Evolutionary conservation across 2,113 vertebrate genomes (phyloP).

Genomic region (Sebastes fasciatus): DNA sequence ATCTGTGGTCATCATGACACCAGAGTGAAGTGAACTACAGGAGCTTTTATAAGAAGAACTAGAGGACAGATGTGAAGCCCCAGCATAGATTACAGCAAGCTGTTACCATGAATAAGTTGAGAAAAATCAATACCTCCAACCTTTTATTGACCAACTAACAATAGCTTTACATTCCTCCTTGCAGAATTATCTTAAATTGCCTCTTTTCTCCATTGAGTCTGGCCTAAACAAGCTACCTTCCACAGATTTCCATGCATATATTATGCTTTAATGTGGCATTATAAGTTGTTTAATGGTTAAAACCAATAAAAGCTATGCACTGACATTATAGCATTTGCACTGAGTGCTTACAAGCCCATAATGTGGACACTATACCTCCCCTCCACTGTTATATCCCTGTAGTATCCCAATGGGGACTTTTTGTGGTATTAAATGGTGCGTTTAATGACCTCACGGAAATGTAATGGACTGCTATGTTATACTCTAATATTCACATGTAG

Average conservation of each 20-base stretch:
- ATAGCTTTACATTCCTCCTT: conserved; percentile 30
- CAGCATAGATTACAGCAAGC: too few relatives aligned
- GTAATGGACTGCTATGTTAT: conserved; percentile 7
- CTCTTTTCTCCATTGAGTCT: neutral
- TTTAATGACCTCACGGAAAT: conserved; percentile 55
- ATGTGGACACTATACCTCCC: conserved; percentile 17
- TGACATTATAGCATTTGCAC: conserved; percentile 28
- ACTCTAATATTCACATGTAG: neutral
- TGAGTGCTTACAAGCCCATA: conserved; percentile 44
- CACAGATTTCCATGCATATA: neutral
- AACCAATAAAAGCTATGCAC: conserved; percentile 32
- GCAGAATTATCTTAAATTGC: neutral
- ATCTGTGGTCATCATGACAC: neutral
- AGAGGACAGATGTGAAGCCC: neutral
- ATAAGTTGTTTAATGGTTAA: neutral
- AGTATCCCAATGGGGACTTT: conserved; percentile 31
- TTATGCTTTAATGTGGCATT: neutral
- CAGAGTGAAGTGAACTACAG: neutral
- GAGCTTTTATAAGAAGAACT: neutral
- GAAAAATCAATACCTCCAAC: conserved; percentile 29
- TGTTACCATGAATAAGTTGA: conserved; percentile 28
- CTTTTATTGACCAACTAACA: conserved; percentile 52
- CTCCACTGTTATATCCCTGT: conserved; percentile 30
- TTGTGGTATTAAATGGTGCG: conserved; percentile 58
- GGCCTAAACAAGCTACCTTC: neutral